These are phyloP conservation scores for Heliconius hermathena DNA, from an alignment of 1,140 invertebrate species.

Conservation along the genomic window DNA sequence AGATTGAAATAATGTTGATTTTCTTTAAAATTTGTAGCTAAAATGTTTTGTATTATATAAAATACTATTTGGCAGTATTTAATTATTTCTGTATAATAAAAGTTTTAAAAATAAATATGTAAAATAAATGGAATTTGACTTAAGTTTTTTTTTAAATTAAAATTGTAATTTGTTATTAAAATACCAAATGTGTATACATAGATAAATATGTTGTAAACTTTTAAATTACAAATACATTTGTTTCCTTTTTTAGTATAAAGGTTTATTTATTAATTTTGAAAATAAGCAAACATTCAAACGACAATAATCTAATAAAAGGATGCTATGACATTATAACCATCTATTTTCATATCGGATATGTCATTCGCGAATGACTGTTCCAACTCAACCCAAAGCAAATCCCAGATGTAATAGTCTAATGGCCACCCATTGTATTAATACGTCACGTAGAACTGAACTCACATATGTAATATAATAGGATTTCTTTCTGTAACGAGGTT, in stretches of 20 bases:
- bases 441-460: slow-evolving; percentile 16
- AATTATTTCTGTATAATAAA: too few species aligned
- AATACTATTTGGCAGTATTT: background rate
- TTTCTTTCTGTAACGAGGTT: background rate
- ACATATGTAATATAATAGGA: background rate
- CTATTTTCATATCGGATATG: background rate
- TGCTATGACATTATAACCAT: background rate
- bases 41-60: background rate
- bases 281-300: background rate
- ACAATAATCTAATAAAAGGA: background rate
- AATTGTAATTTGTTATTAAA: too few species aligned
- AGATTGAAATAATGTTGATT: slow-evolving; percentile 6
- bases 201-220: too few species aligned
- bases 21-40: background rate
- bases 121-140: too few species aligned
- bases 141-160: too few species aligned
- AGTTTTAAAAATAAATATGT: too few species aligned
- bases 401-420: slow-evolving; percentile 37
- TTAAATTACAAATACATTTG: too few species aligned
- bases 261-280: background rate
- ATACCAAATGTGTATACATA: too few species aligned
- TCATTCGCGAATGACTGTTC: slow-evolving; percentile 23
- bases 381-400: slow-evolving; percentile 23
- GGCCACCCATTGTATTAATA: slow-evolving; percentile 31
- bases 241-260: background rate